These are phyloP conservation scores for Dendrolimus punctatus DNA, from an alignment of 1,140 invertebrate genomes.

Conservation along the genomic window DNA sequence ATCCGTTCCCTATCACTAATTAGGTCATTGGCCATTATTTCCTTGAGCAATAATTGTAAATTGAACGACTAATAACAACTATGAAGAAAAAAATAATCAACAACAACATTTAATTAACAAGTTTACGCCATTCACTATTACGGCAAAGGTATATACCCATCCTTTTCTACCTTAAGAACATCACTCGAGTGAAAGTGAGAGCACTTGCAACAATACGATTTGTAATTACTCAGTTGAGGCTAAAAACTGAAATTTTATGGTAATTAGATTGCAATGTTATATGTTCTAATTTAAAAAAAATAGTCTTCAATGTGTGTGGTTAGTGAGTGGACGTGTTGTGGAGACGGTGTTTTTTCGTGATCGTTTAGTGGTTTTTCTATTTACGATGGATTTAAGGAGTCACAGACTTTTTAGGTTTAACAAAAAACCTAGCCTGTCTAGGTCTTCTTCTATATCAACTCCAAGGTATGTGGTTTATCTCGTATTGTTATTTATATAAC, in stretches of 20 bases:
- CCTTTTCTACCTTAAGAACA: not conserved
- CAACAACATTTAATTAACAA: no score
- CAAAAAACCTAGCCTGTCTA: conserved; percentile 40
- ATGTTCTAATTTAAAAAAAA: conserved; percentile 51
- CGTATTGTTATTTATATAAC: not conserved
- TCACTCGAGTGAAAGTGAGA: no score
- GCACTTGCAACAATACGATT: not conserved
- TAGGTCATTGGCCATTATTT: no score
- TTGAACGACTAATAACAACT: no score
- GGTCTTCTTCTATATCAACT: conserved; percentile 49
- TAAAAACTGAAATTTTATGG: conserved; percentile 68
- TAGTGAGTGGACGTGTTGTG: conserved; percentile 58
- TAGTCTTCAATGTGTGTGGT: conserved; percentile 47
- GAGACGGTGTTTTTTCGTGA: conserved; percentile 39
- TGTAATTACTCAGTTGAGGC: conserved; percentile 51
- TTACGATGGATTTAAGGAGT: conserved; percentile 55
- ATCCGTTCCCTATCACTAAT: no score
- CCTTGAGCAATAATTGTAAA: no score
- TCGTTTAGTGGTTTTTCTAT: conserved; percentile 23
- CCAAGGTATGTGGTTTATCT: conserved; percentile 38
- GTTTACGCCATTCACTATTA: not conserved
- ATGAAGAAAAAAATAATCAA: no score
- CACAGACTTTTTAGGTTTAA: conserved; percentile 45
- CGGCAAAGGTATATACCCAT: not conserved
- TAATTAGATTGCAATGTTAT: conserved; percentile 61